Percentiles rank a stretch among this genome's conserved stretches.
These are phyloP conservation scores for Gobius niger DNA, from an alignment of 2,113 vertebrate genomes.

Conservation along the genomic window DNA sequence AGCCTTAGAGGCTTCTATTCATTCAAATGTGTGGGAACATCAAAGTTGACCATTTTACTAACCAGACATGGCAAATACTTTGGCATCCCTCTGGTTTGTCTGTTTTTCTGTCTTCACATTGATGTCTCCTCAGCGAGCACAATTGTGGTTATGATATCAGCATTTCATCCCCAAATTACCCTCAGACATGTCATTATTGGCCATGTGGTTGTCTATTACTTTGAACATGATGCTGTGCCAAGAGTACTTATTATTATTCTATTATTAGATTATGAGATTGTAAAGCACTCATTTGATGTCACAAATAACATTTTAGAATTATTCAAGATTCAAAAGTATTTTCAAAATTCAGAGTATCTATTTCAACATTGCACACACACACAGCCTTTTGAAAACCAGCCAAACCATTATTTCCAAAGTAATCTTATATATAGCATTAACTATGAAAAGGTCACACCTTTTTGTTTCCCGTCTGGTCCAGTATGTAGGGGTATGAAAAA, in stretches of 20 bases:
- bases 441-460: slow-evolving; percentile 1
- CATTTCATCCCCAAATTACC: background rate
- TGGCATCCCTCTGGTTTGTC: slow-evolving; percentile 32
- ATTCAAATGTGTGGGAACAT: slow-evolving; percentile 30
- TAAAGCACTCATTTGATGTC: no score
- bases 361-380: no score
- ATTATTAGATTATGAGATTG: no score
- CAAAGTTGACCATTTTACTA: slow-evolving; percentile 26
- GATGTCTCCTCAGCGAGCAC: slow-evolving; percentile 1
- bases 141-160: slow-evolving; percentile 8
- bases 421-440: slow-evolving; percentile 48
- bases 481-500: slow-evolving; percentile 4
- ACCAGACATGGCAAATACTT: slow-evolving; percentile 17
- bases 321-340: no score
- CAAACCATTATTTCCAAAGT: background rate
- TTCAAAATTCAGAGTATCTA: no score
- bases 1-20: slow-evolving; percentile 12
- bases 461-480: slow-evolving; percentile 66
- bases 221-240: no score
- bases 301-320: no score
- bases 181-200: background rate
- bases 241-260: no score
- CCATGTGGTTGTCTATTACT: no score
- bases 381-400: no score
- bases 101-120: slow-evolving; percentile 40